Conservation (phyloP, 2,797 vertebrate genomes). For the Lutjanus campechanus region DNA sequence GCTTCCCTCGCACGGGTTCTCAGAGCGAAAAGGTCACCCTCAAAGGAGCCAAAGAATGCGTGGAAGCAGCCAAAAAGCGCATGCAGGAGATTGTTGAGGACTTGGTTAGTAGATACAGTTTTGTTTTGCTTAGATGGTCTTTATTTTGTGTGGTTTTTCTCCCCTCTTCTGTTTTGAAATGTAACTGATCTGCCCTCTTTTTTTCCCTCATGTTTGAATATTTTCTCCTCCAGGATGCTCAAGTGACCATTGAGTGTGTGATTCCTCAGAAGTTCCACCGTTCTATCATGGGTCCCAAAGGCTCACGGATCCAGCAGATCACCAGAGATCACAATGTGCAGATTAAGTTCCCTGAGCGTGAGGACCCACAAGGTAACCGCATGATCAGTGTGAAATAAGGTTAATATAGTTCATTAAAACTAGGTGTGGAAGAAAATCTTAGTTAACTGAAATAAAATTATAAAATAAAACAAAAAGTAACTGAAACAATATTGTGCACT, state of each 20-base stretch:
- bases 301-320: constrained; percentile 96
- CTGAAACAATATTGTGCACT: too few species aligned
- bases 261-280: constrained; percentile 97
- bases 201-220: not conserved
- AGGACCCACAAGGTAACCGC: constrained; percentile 86
- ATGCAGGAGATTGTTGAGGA: constrained; percentile 97
- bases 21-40: constrained; percentile 95
- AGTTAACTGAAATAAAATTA: too few species aligned
- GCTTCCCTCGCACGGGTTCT: constrained; percentile 94
- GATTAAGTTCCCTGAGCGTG: constrained; percentile 98
- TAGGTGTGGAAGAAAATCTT: too few species aligned
- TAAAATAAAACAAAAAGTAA: too few species aligned
- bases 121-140: not conserved
- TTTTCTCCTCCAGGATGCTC: constrained; percentile 89
- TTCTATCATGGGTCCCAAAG: constrained; percentile 98
- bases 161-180: not conserved
- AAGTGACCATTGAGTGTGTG: constrained; percentile 95
- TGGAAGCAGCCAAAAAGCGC: constrained; percentile 97
- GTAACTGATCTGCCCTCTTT: not conserved
- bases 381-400: not conserved
- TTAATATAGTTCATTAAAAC: too few species aligned
- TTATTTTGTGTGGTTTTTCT: not conserved
- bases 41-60: constrained; percentile 98
- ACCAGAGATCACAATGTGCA: constrained; percentile 95
- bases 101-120: constrained; percentile 87